Base-by-base conservation (phyloP, 2,113 vertebrate genomes). In the Dromiciops gliroides region DNA sequence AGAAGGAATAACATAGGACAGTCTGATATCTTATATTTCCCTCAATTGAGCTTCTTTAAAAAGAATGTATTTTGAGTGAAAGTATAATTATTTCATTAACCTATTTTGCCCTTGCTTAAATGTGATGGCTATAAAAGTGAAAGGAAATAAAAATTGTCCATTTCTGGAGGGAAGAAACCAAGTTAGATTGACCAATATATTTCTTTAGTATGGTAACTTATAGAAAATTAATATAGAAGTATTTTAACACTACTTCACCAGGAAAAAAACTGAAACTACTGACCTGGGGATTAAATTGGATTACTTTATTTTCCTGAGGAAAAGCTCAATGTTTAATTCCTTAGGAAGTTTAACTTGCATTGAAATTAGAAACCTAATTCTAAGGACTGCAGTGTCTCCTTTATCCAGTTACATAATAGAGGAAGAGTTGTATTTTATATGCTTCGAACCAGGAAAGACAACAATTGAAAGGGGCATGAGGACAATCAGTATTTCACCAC, bases 1-100 rank as follows among this genome's bases (percentile, higher is more conserved):
- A 95, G 75, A 48, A 93, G 95, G 95, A 96, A 92, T 91, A 94
- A 95, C 96, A 96, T 90, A 44, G 50, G 26, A 12, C 92, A 9
- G 67, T 92, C 91, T 95, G 22, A 11, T 97, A 92, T 83, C 93
- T 75, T 75, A n/a, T 97, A 9, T 97, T 97, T 95, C 83, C 24
- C 95, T 96, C 97, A 98, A 96, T 95, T 97, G 97, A 95, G 94
- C 92, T 96, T 97, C 96, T 96, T 67, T 49, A 97, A 96, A 98
- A 98, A 95, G 97, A 95, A 97, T 97, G 95, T 96, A 88, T 98
- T 97, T 97, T 97, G 96, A 96, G 97, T 97, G 96, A 96, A 97
- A 97, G 97, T 97, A 97, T 97, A 98, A 98, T 97, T 96, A 97
- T 97, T 98, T 98, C 95, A 98, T 98, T 98, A 98, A 97, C 96